A percentile compares a stretch with the other conserved stretches of the same genome.
Evolutionary conservation across 2,113 vertebrate species (phyloP).

Genomic region (Otus sunia): DNA sequence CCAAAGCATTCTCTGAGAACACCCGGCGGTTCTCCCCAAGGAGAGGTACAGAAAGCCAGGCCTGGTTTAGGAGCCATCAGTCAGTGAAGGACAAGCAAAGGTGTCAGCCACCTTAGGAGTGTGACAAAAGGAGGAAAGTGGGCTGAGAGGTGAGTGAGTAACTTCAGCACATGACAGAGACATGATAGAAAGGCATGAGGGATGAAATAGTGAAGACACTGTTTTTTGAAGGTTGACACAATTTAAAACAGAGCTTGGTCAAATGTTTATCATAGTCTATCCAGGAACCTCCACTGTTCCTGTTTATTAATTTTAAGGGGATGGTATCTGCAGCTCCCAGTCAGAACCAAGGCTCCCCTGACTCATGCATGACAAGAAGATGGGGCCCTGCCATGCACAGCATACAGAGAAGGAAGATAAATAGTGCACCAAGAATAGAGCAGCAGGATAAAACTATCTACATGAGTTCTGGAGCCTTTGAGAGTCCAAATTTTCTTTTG

Average conservation of each 20-base stretch:
- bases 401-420: not conserved
- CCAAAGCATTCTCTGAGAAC: not conserved
- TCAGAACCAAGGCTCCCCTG: not conserved
- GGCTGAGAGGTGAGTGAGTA: not conserved
- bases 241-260: conserved; percentile 10
- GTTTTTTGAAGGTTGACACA: not conserved
- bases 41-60: not conserved
- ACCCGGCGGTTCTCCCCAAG: fast-evolving
- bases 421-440: not conserved
- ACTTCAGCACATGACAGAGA: not conserved
- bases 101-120: not conserved
- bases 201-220: not conserved
- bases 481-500: not conserved
- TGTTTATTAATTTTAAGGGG: conserved; percentile 37
- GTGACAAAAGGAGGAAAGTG: not conserved
- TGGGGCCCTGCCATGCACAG: not conserved
- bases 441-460: not conserved
- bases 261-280: conserved; percentile 4
- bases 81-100: conserved; percentile 5
- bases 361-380: not conserved
- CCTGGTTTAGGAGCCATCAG: not conserved
- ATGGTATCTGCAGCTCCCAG: not conserved
- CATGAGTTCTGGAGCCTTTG: not conserved
- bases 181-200: not conserved
- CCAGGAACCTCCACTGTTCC: not conserved